Conservation (phyloP, 2,113 vertebrate species). For the Aramus guarauna region DNA sequence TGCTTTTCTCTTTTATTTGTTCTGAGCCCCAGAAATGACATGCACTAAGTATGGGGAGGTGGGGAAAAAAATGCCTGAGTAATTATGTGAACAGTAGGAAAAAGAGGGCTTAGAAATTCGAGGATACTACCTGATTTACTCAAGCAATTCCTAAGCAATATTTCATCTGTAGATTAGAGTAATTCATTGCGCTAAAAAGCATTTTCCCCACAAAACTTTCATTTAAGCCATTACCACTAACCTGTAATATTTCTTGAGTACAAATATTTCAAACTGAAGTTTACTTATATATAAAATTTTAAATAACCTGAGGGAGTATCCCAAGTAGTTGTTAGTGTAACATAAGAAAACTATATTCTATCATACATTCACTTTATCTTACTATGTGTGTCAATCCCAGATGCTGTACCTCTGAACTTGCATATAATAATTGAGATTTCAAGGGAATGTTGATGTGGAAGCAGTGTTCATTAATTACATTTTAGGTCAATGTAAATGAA, state of each 20-base stretch:
- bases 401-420: not conserved
- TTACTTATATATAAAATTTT: not conserved
- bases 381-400: not conserved
- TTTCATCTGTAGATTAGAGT: not conserved
- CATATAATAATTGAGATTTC: not conserved
- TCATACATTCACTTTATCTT: not conserved
- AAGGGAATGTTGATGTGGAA: not conserved
- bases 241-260: not conserved
- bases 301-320: not conserved
- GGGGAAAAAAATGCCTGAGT: not conserved
- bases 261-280: not conserved
- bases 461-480: not conserved
- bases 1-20: not conserved
- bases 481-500: not conserved
- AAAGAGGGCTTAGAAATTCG: not conserved
- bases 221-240: not conserved
- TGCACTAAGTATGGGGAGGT: not conserved
- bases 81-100: not conserved
- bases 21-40: not conserved
- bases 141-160: not conserved
- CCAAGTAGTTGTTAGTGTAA: not conserved
- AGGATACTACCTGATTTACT: not conserved
- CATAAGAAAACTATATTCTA: not conserved
- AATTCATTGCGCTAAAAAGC: not conserved
- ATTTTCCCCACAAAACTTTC: not conserved